Evolutionary conservation across 2,797 vertebrate genomes (phyloP), one percentile per base, ranked within the genome.

Genomic region (Centropyge bicolor): DNA sequence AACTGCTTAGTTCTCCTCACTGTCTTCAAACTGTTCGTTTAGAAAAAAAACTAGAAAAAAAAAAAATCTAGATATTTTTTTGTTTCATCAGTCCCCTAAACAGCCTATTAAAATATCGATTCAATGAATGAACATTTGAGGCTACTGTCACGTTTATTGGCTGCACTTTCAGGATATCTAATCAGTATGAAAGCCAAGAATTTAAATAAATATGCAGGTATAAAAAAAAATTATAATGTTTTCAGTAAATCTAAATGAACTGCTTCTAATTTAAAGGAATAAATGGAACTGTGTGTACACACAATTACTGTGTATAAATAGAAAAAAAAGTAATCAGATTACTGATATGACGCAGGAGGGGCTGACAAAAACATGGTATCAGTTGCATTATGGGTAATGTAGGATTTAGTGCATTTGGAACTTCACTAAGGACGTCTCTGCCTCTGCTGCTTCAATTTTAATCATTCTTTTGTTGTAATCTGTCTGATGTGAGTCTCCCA

Each of bases 351-450:
- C 2, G 24, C 11, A 46, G 13, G 13, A 48, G 20, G 27, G 46
- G 17, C 36, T 46, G 8, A 24, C 4, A 54, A 56, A 77, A 41
- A 17, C 19, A 60, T 67, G 19, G 6, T n/a, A 31, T 5, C 38
- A 7, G 54, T 16, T 60, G 41, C 35, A 65, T 63, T 57, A 55
- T 57, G 45, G 27, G 57, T 52, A 73, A 77, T 59, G 27, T 60
- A 35, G 1, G 51, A 51, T 76, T 22, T 46, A 5, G 10, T 16
- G 17, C 61, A 51, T 75, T 63, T 27, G 12, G n/a, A 49, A 24
- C 2, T 55, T 70, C 6, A 63, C 1, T 40, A 19, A 45, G 65
- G 56, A 61, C 54, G 45, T 60, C 11, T 51, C 4, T 27, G 22
- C 8, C 13, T 2, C 20, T 10, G 6, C 4, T 31, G 27, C 27